Percentiles rank a stretch among this genome's conserved stretches.
Conservation (phyloP, 2,797 vertebrate genomes). For the Chelidonichthys spinosus region DNA sequence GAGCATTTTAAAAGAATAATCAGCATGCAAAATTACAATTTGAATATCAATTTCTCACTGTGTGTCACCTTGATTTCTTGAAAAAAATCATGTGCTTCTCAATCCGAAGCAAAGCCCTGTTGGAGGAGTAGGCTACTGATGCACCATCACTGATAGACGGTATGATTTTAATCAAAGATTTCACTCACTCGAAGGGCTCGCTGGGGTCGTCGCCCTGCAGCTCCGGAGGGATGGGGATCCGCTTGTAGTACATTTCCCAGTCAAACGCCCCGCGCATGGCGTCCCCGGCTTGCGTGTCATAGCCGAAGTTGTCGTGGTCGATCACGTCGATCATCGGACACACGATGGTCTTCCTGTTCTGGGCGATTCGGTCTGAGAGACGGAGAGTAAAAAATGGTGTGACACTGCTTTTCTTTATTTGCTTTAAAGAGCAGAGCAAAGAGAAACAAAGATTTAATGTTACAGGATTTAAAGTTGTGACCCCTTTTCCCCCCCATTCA, state of each 20-base stretch:
- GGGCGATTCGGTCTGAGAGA: constrained; percentile 91
- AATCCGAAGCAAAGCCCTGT: not conserved
- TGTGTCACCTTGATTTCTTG: not conserved
- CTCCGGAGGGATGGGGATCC: constrained; percentile 93
- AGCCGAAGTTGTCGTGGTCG: constrained; percentile 95
- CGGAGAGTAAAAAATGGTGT: not conserved
- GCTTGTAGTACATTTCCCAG: constrained; percentile 99
- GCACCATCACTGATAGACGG: not conserved
- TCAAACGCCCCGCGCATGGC: constrained; percentile 97
- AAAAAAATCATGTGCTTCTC: no score
- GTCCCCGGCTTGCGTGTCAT: constrained; percentile 94
- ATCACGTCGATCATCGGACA: constrained; percentile 99
- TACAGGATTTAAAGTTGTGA: not conserved
- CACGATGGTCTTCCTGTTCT: constrained; percentile 93
- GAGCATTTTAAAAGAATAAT: not conserved
- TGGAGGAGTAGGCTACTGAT: not conserved
- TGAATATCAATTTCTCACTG: not conserved
- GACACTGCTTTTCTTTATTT: not conserved
- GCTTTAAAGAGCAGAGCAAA: not conserved
- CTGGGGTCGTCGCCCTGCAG: constrained; percentile 91
- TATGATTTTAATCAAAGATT: not conserved
- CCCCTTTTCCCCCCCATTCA: not conserved
- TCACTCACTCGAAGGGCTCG: constrained; percentile 93
- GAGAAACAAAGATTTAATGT: not conserved
- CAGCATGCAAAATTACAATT: not conserved